Conservation (phyloP, 1,140 invertebrate species). For the Nebria ingens region DNA sequence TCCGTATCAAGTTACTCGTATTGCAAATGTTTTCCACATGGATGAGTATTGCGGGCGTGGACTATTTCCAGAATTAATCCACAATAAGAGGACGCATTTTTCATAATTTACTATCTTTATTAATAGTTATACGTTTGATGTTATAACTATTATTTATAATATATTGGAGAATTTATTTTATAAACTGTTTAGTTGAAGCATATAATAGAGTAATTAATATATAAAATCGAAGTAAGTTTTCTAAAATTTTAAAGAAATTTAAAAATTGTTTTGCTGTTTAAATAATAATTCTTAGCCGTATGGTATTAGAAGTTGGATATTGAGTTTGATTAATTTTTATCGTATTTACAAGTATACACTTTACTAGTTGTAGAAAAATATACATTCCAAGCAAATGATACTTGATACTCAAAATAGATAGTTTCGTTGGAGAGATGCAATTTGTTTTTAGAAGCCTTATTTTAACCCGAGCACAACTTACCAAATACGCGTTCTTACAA, state of each 20-base stretch:
- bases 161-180: too few species aligned
- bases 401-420: not conserved
- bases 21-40: conserved; percentile 12
- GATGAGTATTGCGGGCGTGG: conserved; percentile 18
- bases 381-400: not conserved
- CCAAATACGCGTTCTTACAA: not conserved
- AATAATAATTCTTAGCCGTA: too few species aligned
- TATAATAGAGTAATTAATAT: too few species aligned
- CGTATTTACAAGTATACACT: not conserved
- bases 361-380: not conserved
- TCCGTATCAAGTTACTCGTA: not conserved
- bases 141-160: too few species aligned
- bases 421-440: not conserved
- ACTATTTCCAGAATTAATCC: conserved; percentile 19
- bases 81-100: conserved; percentile 20
- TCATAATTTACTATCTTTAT: conserved; percentile 24
- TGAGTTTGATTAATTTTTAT: not conserved
- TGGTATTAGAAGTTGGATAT: too few species aligned
- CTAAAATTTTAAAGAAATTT: too few species aligned
- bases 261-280: too few species aligned
- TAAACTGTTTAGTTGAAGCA: too few species aligned
- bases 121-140: conserved; percentile 15
- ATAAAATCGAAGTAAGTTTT: too few species aligned
- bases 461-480: not conserved
- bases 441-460: not conserved